Conservation (phyloP, 2,113 vertebrate genomes). For the Phycodurus eques region DNA sequence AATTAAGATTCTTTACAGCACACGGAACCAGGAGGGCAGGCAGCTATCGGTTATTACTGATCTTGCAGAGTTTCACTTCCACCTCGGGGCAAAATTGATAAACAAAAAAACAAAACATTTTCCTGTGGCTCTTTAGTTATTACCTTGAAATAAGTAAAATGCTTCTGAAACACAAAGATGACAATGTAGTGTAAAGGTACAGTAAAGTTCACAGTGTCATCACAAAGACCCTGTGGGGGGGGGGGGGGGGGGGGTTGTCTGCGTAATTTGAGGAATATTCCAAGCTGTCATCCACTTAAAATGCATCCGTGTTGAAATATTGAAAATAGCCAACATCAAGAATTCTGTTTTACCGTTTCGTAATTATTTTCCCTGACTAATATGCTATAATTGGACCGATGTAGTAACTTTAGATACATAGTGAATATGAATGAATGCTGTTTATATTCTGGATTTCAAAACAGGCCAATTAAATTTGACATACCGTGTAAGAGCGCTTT, state of each 20-base stretch:
- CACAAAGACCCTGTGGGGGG: background rate
- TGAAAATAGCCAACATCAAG: conserved; percentile 13
- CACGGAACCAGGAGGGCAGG: conserved; percentile 29
- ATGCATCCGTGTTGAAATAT: conserved; percentile 15
- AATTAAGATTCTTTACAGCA: conserved; percentile 47
- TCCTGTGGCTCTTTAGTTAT: conserved; percentile 12
- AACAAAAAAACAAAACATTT: conserved; percentile 13
- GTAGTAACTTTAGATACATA: conserved; percentile 26
- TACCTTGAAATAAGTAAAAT: conserved; percentile 5
- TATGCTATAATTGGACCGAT: conserved; percentile 39
- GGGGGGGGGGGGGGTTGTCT: background rate
- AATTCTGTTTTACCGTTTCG: conserved; percentile 35
- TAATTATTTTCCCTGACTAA: conserved; percentile 29
- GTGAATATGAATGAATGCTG: conserved; percentile 52
- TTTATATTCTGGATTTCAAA: conserved; percentile 44
- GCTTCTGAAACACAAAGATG: conserved; percentile 13
- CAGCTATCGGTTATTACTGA: conserved; percentile 34
- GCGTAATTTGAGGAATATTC: conserved; percentile 9
- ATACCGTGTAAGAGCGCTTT: conserved; percentile 52
- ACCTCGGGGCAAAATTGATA: conserved; percentile 12
- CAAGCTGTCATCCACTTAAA: conserved; percentile 21
- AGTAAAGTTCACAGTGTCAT: conserved; percentile 22
- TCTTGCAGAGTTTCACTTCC: conserved; percentile 24
- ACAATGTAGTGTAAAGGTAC: conserved; percentile 1
- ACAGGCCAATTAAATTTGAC: conserved; percentile 67